Conservation (phyloP, 2,113 vertebrate species). For the Illadopsis cleaveri region DNA sequence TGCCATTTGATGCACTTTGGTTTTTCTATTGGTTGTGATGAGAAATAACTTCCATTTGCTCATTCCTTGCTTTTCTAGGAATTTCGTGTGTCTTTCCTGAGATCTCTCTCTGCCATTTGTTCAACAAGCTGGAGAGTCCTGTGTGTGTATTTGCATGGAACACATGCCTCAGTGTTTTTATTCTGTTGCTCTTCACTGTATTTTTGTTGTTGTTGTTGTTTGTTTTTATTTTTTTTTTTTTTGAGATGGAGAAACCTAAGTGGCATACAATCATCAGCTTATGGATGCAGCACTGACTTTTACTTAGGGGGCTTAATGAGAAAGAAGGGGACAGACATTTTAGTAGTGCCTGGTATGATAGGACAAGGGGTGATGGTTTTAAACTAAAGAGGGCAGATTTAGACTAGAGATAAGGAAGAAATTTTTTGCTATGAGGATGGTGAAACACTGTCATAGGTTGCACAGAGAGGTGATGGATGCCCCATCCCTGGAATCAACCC, state of each 20-base stretch:
- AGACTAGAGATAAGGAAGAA: not conserved
- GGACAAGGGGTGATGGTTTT: not conserved
- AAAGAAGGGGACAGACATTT: not conserved
- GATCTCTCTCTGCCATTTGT: not conserved
- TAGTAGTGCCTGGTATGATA: not conserved
- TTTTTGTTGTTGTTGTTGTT: not conserved
- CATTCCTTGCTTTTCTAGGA: not conserved
- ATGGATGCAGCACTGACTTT: not conserved
- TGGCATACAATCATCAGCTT: not conserved
- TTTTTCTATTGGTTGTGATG: not conserved
- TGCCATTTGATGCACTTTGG: not conserved
- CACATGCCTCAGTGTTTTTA: accelerated
- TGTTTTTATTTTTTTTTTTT: too few relatives aligned
- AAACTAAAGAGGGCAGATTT: not conserved
- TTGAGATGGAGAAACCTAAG: not conserved
- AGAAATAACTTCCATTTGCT: not conserved
- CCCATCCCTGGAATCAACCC: not conserved
- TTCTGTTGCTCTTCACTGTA: not conserved
- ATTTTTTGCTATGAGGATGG: not conserved
- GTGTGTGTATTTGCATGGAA: not conserved
- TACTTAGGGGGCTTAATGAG: not conserved
- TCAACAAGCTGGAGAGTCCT: not conserved
- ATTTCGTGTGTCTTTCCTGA: not conserved
- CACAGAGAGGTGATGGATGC: not conserved
- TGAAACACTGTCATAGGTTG: not conserved